Base-by-base conservation (phyloP, 2,113 vertebrate genomes). In the Mastomys coucha region DNA sequence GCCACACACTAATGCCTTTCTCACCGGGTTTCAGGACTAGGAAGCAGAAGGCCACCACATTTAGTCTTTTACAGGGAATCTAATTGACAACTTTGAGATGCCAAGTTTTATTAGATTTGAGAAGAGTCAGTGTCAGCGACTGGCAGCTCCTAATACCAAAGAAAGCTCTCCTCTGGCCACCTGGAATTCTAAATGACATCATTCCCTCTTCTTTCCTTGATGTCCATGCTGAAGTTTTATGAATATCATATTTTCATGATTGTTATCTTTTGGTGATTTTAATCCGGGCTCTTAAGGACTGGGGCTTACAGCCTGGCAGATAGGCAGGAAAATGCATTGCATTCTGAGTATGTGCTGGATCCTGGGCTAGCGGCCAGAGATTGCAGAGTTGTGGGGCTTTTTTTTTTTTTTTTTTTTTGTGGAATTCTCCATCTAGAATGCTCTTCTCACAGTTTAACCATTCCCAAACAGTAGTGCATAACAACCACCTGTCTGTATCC, bases 1-100 rank as follows among this genome's bases (percentile, higher is more conserved):
- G 98, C 91, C 82, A 56, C 91, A 53, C 94, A 63, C 85, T 92
- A 88, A 87, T 97, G 95, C 96, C 86, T 96, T 97, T 97, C 96
- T 97, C 93, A 97, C 96, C 72, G 94, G 91, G 97, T 93, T 97
- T 97, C 92, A 95, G 92, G 96, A 96, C 2, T 69, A 76, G 97
- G 95, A 97, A 97, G 97, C 98, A 60, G 76, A 98, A 97, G 63
- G 89, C 92, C 67, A 70, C 93, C 65, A 42, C 95, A 84, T 88
- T 98, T 92, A 97, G 98, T 95, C 87, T 93, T 93, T 72, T 97
- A 91, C 4, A 97, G 96, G 87, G 95, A 96, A 94, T 84, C 93
- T 93, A n/a, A n/a, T 97, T 96, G 84, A 88, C 85, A 63, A 92
- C 94, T 80, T 1, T 6, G 84, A 16, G 2, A 13, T 97, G 97